phyloP scores from a whole-genome alignment of 2,888 invertebrate genomes.

The Chromoteleia sp. region DNA sequence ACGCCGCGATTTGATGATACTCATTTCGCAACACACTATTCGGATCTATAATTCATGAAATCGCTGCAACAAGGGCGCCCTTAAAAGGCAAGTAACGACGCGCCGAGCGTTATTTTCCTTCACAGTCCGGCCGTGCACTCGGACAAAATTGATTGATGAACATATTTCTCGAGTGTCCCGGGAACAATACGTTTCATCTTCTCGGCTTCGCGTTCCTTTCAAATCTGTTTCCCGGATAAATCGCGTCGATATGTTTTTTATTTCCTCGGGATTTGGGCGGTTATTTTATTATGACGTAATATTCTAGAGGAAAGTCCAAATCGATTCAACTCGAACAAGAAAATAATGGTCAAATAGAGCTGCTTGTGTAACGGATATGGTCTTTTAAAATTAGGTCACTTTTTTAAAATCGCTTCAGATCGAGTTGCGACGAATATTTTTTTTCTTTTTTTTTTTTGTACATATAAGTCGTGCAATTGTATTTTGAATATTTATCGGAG shows the following conservation, averaged over 20 bases:
- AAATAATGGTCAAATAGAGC: background rate
- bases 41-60: conserved; percentile 52
- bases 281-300: conserved; percentile 23
- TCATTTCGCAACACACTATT: conserved; percentile 24
- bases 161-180: conserved; percentile 17
- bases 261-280: conserved; percentile 8
- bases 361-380: background rate
- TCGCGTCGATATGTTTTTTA: conserved; percentile 37
- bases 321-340: background rate
- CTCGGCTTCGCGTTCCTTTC: conserved; percentile 4
- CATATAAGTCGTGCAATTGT: background rate
- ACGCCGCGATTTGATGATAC: conserved; percentile 20
- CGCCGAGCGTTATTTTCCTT: conserved; percentile 15
- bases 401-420: background rate
- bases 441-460: no score
- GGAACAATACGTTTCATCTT: conserved; percentile 17
- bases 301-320: background rate
- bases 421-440: background rate
- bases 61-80: background rate
- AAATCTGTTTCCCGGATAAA: conserved; percentile 16
- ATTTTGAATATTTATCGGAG: no score
- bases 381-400: background rate
- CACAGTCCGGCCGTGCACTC: conserved; percentile 13
- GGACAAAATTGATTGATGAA: conserved; percentile 49
- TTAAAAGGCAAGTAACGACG: conserved; percentile 23